These are phyloP conservation scores for Trogon surrucura DNA, from an alignment of 2,113 vertebrate species.

Conservation along the genomic window DNA sequence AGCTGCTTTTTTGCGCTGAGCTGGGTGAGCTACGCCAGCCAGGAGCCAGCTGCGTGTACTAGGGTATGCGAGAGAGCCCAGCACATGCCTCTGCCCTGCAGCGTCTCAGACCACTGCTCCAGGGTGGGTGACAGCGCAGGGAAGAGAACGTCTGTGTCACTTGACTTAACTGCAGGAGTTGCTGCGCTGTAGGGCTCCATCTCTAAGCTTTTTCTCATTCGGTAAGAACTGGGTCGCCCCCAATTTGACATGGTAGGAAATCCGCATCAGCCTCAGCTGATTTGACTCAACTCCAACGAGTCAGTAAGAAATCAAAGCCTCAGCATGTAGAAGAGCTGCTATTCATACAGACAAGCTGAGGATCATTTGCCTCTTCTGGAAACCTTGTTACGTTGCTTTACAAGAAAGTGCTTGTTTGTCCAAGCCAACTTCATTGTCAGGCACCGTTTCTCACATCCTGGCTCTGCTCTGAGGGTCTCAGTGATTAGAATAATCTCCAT, in stretches of 20 bases:
- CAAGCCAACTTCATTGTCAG: background rate
- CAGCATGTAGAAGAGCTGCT: background rate
- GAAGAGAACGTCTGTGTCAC: background rate
- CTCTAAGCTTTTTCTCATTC: background rate
- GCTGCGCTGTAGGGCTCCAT: background rate
- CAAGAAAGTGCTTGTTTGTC: background rate
- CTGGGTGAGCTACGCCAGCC: background rate
- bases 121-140: background rate
- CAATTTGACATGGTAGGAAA: background rate
- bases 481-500: background rate
- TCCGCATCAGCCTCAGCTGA: background rate
- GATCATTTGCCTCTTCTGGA: background rate
- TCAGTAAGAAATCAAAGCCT: background rate
- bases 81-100: background rate
- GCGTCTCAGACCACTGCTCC: background rate
- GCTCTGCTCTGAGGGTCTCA: background rate
- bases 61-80: background rate
- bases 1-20: background rate
- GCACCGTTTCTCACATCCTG: background rate
- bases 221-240: conserved; percentile 2
- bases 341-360: background rate
- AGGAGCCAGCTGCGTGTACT: background rate
- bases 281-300: background rate
- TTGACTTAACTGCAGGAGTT: background rate
- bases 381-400: background rate